Conservation (phyloP, 2,888 invertebrate genomes). For the Morpho deidamia region DNA sequence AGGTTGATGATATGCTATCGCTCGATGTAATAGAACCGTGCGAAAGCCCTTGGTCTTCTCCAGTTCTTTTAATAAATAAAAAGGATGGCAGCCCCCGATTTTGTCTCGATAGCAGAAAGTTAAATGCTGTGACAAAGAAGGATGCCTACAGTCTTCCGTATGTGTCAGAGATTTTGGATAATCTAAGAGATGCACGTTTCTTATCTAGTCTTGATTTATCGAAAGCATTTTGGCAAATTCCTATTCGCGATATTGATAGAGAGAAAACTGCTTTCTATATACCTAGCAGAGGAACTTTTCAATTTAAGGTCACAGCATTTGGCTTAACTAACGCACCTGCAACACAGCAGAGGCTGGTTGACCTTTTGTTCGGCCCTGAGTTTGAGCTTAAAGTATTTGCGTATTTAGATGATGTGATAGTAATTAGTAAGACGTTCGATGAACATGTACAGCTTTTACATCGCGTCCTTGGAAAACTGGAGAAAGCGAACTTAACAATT, state of each 20-base stretch:
- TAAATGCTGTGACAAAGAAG: conserved; percentile 21
- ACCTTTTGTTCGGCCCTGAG: conserved; percentile 19
- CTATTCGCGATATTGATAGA: conserved; percentile 10
- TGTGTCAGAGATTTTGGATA: conserved; percentile 31
- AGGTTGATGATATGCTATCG: conserved; percentile 25
- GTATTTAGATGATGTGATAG: conserved; percentile 28
- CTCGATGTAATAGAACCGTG: conserved; percentile 14
- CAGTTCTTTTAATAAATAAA: conserved; percentile 21
- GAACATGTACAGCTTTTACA: conserved; percentile 21
- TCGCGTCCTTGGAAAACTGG: conserved; percentile 21
- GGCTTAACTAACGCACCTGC: conserved; percentile 30
- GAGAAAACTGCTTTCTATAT: conserved; percentile 26
- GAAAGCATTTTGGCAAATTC: conserved; percentile 28
- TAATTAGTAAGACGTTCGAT: conserved; percentile 18
- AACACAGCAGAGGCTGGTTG: conserved; percentile 30
- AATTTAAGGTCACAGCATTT: conserved; percentile 22
- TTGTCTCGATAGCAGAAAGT: conserved; percentile 24
- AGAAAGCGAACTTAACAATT: conserved; percentile 25
- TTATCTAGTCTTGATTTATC: conserved; percentile 26
- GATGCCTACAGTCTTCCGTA: conserved; percentile 22
- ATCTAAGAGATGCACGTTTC: conserved; percentile 27
- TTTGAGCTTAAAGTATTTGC: conserved; percentile 21
- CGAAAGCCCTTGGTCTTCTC: conserved; percentile 24
- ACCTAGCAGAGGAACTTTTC: conserved; percentile 22
- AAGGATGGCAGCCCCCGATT: conserved; percentile 19